These are phyloP conservation scores for Phyllostomus hastatus DNA, from an alignment of 2,113 vertebrate species.

Conservation along the genomic window DNA sequence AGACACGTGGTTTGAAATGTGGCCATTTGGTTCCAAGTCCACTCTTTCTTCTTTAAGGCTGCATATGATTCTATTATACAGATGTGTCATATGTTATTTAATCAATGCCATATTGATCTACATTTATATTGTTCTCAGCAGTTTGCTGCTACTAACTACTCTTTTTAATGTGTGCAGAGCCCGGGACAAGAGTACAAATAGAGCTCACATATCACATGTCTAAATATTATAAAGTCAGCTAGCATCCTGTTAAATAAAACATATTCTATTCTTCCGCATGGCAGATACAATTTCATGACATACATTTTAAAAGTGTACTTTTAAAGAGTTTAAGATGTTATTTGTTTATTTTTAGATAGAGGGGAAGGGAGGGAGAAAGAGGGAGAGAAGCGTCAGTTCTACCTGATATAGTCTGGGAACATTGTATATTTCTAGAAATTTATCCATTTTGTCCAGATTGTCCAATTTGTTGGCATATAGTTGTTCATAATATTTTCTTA, in stretches of 20 bases:
- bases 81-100: neutral
- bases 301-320: neutral
- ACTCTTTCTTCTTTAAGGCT: neutral
- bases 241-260: neutral
- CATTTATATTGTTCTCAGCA: neutral
- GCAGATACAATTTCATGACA: neutral
- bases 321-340: too few species aligned
- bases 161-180: neutral
- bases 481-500: too few species aligned
- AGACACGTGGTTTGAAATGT: neutral
- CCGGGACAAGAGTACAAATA: neutral
- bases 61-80: neutral
- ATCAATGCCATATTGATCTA: neutral
- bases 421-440: too few species aligned
- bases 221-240: neutral
- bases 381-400: too few species aligned
- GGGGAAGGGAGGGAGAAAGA: too few species aligned
- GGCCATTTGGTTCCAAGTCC: neutral
- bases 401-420: too few species aligned
- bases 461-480: too few species aligned
- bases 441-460: too few species aligned
- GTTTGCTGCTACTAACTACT: neutral
- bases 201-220: neutral
- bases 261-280: neutral
- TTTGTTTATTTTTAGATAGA: too few species aligned